Conservation (phyloP, 2,113 vertebrate genomes). For the Scalopus aquaticus region DNA sequence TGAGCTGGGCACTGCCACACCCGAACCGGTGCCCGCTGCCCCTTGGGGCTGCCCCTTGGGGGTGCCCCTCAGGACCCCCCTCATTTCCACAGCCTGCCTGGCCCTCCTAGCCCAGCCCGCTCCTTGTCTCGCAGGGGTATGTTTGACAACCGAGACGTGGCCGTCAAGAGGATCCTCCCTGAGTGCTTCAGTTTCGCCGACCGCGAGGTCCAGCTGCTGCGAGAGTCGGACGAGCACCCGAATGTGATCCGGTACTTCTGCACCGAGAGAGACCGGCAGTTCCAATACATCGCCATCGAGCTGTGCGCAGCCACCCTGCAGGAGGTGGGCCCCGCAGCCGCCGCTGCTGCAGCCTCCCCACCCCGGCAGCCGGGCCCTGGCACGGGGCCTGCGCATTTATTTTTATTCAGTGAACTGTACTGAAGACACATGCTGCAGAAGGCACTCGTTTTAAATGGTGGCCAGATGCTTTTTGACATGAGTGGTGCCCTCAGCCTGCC, state of each 20-base stretch:
- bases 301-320: constrained; percentile 95
- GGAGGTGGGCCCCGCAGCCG: constrained; percentile 86
- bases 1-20: not conserved
- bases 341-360: not conserved
- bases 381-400: not conserved
- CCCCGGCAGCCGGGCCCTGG: fast-evolving
- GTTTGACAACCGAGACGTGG: constrained; percentile 95
- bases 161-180: constrained; percentile 97
- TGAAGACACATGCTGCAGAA: not conserved
- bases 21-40: not conserved
- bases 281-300: constrained; percentile 99
- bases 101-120: not conserved
- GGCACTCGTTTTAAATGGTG: not conserved
- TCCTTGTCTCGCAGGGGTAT: constrained; percentile 87
- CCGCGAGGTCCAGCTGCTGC: constrained; percentile 95
- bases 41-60: no score
- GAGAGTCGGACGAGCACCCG: constrained; percentile 96
- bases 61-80: no score
- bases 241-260: constrained; percentile 99
- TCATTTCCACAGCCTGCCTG: fast-evolving
- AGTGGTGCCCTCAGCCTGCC: not conserved
- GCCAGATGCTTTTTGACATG: not conserved
- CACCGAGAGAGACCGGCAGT: constrained; percentile 96
- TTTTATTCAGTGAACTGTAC: no score
- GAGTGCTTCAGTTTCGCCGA: constrained; percentile 99